These are phyloP conservation scores for Channa argus DNA, from an alignment of 2,113 vertebrate species.

Conservation along the genomic window DNA sequence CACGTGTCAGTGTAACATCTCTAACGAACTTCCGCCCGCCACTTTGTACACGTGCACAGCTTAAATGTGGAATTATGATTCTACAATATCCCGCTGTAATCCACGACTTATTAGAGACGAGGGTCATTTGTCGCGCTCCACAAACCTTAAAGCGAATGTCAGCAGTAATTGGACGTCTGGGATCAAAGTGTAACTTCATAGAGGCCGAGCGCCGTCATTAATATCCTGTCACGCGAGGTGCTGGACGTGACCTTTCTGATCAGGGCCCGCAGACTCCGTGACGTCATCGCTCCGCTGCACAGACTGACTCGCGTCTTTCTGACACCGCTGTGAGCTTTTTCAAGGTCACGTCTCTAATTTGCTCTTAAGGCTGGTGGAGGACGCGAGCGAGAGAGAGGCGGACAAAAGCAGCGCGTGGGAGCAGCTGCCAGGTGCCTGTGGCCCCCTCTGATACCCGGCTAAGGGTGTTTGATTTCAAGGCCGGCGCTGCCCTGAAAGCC, in stretches of 20 bases:
- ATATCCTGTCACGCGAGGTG: not conserved
- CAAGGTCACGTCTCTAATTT: constrained; percentile 42
- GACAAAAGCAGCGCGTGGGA: constrained; percentile 28
- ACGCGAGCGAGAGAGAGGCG: not conserved
- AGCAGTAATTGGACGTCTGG: constrained; percentile 49
- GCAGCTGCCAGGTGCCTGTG: constrained; percentile 43
- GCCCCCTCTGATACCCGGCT: constrained; percentile 38
- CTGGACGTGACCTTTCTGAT: constrained; percentile 12
- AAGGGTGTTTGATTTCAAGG: constrained; percentile 50
- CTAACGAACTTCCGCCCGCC: not conserved
- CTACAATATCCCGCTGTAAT: constrained; percentile 48
- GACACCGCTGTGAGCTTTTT: constrained; percentile 1
- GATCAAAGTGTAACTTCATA: constrained; percentile 28
- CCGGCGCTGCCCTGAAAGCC: constrained; percentile 17
- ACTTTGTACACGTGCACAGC: constrained; percentile 25
- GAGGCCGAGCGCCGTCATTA: constrained; percentile 1
- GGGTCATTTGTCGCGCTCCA: constrained; percentile 27
- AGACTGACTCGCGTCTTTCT: not conserved
- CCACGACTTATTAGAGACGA: constrained; percentile 34
- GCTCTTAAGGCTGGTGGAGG: constrained; percentile 32
- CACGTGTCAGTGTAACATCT: constrained; percentile 1
- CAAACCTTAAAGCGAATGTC: constrained; percentile 38
- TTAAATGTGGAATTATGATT: constrained; percentile 39
- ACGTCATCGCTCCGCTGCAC: not conserved
- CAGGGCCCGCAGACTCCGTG: not conserved